Evolutionary conservation across 2,797 vertebrate genomes (phyloP).

Genomic region (Tenualosa ilisha): DNA sequence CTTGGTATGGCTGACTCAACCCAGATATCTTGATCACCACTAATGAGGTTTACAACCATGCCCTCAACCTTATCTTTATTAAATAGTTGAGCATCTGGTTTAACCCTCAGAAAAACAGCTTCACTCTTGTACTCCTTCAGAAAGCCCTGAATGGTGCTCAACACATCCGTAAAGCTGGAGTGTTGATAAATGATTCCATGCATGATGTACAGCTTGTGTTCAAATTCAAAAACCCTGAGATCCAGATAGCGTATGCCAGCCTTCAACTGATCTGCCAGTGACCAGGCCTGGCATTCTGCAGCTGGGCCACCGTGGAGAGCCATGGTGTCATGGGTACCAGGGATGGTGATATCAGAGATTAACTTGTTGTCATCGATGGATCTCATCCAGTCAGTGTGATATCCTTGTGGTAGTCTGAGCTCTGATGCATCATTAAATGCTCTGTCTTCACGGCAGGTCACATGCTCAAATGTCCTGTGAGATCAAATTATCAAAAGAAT

Average conservation of each 20-base stretch:
- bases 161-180: conserved; percentile 47
- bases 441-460: background rate
- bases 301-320: conserved; percentile 54
- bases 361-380: conserved; percentile 46
- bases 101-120: conserved; percentile 54
- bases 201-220: conserved; percentile 54
- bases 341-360: conserved; percentile 59
- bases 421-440: conserved; percentile 54
- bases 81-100: conserved; percentile 41
- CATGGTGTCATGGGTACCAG: conserved; percentile 63
- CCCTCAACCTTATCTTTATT: conserved; percentile 44
- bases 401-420: conserved; percentile 51
- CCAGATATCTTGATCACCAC: conserved; percentile 49
- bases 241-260: conserved; percentile 67
- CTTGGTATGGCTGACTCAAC: conserved; percentile 51
- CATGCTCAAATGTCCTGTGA: background rate
- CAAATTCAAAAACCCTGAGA: conserved; percentile 56
- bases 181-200: conserved; percentile 53
- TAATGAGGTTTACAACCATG: conserved; percentile 50
- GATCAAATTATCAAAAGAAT: background rate
- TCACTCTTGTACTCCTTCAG: conserved; percentile 52
- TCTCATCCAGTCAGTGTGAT: conserved; percentile 61
- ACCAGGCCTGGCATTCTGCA: conserved; percentile 55
- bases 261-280: conserved; percentile 59
- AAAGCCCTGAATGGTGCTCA: conserved; percentile 54